phyloP scores from a whole-genome alignment of 1,140 invertebrate species.

The Oryzaephilus surinamensis region DNA sequence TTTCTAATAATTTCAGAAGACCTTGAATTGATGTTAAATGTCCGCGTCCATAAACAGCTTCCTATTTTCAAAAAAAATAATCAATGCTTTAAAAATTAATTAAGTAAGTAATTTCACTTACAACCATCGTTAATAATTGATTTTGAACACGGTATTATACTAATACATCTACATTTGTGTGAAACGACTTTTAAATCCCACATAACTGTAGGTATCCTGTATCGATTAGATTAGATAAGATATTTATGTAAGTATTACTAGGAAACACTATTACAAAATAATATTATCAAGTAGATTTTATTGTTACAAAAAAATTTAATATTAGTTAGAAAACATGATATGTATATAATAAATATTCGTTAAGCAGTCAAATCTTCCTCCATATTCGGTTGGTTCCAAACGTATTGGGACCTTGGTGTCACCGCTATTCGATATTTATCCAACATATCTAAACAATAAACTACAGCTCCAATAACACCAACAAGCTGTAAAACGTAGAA shows the following conservation, averaged over 20 bases:
- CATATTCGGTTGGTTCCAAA: slow-evolving; percentile 7
- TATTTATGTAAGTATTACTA: neutral
- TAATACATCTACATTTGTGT: too few species aligned
- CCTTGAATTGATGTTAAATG: too few species aligned
- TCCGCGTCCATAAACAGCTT: too few species aligned
- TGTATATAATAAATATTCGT: too few species aligned
- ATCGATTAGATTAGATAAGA: too few species aligned
- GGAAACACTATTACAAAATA: slow-evolving; percentile 3
- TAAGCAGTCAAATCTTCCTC: slow-evolving; percentile 2
- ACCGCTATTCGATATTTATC: slow-evolving; percentile 5
- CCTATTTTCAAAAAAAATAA: too few species aligned
- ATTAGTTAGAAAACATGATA: slow-evolving; percentile 1
- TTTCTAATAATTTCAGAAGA: too few species aligned
- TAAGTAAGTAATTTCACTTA: too few species aligned
- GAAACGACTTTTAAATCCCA: neutral
- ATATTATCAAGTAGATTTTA: slow-evolving; percentile 5
- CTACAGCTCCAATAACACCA: neutral
- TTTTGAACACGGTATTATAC: too few species aligned
- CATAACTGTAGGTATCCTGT: neutral
- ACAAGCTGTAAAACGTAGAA: slow-evolving; percentile 4
- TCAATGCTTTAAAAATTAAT: too few species aligned
- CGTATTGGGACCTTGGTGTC: slow-evolving; percentile 5
- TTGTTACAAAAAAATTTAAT: neutral
- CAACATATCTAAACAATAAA: slow-evolving; percentile 8
- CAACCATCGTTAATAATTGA: too few species aligned